A percentile compares a stretch with the other conserved stretches of the same genome.
Conservation (phyloP, 2,797 vertebrate genomes). For the Rousettus madagascariensis region DNA sequence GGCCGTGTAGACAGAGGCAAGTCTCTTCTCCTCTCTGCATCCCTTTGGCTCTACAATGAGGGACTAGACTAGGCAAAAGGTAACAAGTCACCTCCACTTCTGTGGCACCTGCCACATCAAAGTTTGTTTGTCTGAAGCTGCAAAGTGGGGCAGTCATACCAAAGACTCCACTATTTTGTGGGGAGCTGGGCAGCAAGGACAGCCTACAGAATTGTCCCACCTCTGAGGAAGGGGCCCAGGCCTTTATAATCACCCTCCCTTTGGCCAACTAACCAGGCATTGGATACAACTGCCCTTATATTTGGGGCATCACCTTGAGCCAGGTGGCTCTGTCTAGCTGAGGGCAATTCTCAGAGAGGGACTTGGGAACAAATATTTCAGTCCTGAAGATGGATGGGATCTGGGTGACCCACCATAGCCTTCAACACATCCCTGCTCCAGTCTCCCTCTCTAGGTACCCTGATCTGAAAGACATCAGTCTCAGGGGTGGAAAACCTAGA, state of each 20-base stretch:
- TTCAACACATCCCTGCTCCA: not conserved
- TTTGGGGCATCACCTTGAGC: not conserved
- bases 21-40: not conserved
- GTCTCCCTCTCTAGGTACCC: not conserved
- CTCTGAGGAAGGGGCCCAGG: not conserved
- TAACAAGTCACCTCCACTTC: not conserved
- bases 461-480: not conserved
- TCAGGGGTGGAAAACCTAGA: not conserved
- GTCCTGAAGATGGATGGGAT: not conserved
- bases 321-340: not conserved
- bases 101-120: not conserved
- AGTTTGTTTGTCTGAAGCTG: not conserved
- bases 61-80: not conserved
- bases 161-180: accelerated
- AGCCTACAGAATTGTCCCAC: not conserved
- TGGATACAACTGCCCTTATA: not conserved
- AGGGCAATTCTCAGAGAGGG: not conserved
- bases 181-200: not conserved
- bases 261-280: not conserved
- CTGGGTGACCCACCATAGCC: not conserved
- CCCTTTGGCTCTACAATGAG: not conserved
- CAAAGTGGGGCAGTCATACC: not conserved
- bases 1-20: not conserved
- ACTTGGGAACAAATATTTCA: not conserved
- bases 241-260: not conserved